These are phyloP conservation scores for Amaurobius ferox DNA, from an alignment of 2,888 invertebrate genomes.

Conservation along the genomic window DNA sequence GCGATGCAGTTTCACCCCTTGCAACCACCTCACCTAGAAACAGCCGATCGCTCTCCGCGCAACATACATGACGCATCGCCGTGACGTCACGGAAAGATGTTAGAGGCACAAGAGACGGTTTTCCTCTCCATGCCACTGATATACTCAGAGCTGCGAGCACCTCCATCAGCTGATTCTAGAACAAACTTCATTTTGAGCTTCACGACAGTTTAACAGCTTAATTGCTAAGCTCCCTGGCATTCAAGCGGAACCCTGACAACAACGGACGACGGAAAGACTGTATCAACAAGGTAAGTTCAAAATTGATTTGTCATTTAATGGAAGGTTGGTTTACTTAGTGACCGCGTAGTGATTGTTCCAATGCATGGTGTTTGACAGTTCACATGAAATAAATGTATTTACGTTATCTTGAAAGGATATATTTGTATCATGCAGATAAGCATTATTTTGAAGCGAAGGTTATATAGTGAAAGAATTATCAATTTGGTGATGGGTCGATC, in stretches of 20 bases:
- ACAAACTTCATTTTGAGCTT: not conserved
- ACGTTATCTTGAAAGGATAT: too few species aligned
- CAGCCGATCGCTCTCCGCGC: constrained; percentile 35
- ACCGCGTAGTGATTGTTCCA: too few species aligned
- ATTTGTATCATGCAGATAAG: too few species aligned
- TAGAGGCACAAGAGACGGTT: constrained; percentile 38
- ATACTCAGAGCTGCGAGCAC: constrained; percentile 34
- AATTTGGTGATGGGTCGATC: too few species aligned
- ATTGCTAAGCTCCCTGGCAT: not conserved
- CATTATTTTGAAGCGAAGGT: too few species aligned
- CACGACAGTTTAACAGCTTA: not conserved
- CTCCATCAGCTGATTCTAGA: constrained; percentile 52
- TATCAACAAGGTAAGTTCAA: not conserved
- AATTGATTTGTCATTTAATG: not conserved
- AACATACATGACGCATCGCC: constrained; percentile 44
- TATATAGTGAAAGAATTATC: too few species aligned
- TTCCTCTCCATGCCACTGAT: constrained; percentile 24
- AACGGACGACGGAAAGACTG: not conserved
- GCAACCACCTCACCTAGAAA: constrained; percentile 46
- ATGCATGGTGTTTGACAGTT: too few species aligned
- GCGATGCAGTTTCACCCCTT: not conserved
- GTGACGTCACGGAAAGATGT: constrained; percentile 55
- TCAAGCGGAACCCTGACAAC: not conserved
- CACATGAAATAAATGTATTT: too few species aligned
- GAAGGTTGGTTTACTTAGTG: too few species aligned